Evolutionary conservation across 2,113 vertebrate genomes (phyloP), one percentile per base, ranked within the genome.

Genomic region (Ptilonorhynchus violaceus): DNA sequence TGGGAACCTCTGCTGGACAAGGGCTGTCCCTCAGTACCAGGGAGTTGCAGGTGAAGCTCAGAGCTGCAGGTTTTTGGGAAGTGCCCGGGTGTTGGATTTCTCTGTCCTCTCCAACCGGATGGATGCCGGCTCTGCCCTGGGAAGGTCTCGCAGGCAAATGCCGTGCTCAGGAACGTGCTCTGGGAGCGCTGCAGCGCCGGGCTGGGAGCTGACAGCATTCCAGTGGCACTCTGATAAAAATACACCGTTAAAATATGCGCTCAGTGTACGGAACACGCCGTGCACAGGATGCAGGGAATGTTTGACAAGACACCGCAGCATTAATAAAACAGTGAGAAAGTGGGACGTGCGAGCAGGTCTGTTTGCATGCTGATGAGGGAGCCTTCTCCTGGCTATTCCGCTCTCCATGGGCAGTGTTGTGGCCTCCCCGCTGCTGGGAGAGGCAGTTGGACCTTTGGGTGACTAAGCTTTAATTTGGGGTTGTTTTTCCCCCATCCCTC

Each of bases 211-310:
- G 93, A 31, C 72, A 81, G 80, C 39, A 0, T 86, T 82, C 59
- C 86, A 73, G 88, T 53, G 47, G 93, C 89, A 9, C 86, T 80
- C 31, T 44, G 96, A 67, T 95, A 93, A 91, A 95, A 95, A 95
- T 78, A 70, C 89, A 3, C 16, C 3, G 50, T 70, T 89, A 84
- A 84, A 89, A 91, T 74, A 74, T 70, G 95, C 47, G 8, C 39
- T 55, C 44, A 67, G 94, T 67, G 89, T 52, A 55, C 4, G 79
- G 96, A 49, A 87, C 87, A 56, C 8, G 62, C 39, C 56, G 91
- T 67, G 78, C 86, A 3, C 76, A 21, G 91, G 89, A 44, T n/a
- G 83, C 92, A 67, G 94, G 85, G 74, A 14, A 2, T 42, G 88
- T 67, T 84, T 89, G 91, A 92, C 91, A 83, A 86, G 86, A 8